phyloP scores from a whole-genome alignment of 2,888 invertebrate species.

The Tiliacea aurago region DNA sequence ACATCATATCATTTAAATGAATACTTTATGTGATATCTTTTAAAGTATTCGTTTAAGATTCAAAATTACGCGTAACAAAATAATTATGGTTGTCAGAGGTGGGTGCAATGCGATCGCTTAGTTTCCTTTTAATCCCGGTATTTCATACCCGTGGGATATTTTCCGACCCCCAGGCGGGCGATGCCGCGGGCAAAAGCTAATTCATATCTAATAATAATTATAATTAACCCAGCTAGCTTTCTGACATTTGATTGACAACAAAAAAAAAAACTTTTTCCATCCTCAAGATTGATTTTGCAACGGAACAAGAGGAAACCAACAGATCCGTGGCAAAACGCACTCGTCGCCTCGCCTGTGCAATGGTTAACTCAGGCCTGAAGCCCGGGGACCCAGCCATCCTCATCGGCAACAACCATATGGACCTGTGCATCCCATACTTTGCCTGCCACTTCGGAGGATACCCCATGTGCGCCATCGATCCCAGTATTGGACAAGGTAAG shows the following conservation, averaged over 20 bases:
- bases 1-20: too few relatives aligned
- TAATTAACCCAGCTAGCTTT: not conserved
- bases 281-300: conserved; percentile 71
- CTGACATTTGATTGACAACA: not conserved
- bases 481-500: conserved; percentile 63
- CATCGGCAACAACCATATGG: conserved; percentile 74
- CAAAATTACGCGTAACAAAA: too few relatives aligned
- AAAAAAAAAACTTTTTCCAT: not conserved
- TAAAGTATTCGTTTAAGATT: too few relatives aligned
- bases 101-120: too few relatives aligned
- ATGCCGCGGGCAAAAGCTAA: too few relatives aligned
- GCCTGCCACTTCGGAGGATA: conserved; percentile 74
- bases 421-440: conserved; percentile 73
- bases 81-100: too few relatives aligned
- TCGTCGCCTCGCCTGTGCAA: conserved; percentile 71
- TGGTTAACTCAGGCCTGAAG: conserved; percentile 70
- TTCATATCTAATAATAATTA: not conserved
- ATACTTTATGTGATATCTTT: too few relatives aligned
- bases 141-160: too few relatives aligned
- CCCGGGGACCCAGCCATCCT: conserved; percentile 73
- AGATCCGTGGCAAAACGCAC: conserved; percentile 72
- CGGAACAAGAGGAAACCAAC: conserved; percentile 70
- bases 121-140: too few relatives aligned
- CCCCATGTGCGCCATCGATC: conserved; percentile 72
- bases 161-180: too few relatives aligned